phyloP scores from a whole-genome alignment of 2,888 invertebrate species.

The Pyrrhia umbra region DNA sequence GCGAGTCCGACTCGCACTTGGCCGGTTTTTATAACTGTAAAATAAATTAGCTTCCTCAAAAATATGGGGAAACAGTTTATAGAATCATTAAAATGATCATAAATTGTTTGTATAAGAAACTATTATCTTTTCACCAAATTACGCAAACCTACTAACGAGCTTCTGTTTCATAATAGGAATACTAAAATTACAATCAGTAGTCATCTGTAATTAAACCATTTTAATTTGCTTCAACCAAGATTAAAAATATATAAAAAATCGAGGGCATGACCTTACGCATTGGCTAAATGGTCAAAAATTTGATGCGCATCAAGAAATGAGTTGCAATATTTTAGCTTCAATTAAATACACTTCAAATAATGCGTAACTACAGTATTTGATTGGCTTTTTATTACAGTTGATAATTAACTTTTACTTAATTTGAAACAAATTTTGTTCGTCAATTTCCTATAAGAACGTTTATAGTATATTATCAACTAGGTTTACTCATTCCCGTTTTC shows the following conservation, averaged over 20 bases:
- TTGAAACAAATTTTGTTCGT: no score
- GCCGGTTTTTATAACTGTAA: no score
- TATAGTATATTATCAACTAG: no score
- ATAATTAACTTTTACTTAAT: no score
- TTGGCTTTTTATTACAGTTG: no score
- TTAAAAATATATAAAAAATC: not conserved
- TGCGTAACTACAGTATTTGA: no score
- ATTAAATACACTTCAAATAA: no score
- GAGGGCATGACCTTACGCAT: not conserved
- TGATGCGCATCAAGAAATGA: not conserved
- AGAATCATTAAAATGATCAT: not conserved
- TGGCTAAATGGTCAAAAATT: not conserved
- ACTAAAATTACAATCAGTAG: slow-evolving; percentile 30
- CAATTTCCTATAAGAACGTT: no score
- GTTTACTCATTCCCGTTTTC: no score
- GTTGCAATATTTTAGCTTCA: not conserved
- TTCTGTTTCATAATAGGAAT: slow-evolving; percentile 24
- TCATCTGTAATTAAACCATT: slow-evolving; percentile 45
- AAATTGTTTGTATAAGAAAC: slow-evolving; percentile 4
- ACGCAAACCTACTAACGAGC: slow-evolving; percentile 37
- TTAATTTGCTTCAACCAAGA: slow-evolving; percentile 17
- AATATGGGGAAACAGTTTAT: no score
- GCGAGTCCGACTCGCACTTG: no score
- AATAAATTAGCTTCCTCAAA: no score
- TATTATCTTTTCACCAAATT: slow-evolving; percentile 13